Conservation (phyloP, 2,888 invertebrate genomes). For the Stictocephala bisonia region DNA sequence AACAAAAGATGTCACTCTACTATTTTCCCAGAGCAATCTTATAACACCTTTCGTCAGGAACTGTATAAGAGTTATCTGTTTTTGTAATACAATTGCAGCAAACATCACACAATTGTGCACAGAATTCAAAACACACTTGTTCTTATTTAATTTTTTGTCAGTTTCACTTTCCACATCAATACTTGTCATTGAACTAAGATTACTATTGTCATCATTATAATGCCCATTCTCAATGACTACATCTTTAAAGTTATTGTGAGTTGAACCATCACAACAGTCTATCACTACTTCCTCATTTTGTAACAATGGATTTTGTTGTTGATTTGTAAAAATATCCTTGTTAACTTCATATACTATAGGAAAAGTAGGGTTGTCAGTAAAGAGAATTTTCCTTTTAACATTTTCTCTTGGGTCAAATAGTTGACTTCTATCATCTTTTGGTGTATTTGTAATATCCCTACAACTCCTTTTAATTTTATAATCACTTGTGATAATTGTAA, state of each 20-base stretch:
- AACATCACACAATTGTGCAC: conserved; percentile 46
- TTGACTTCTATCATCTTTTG: neutral
- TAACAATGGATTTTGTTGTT: no score
- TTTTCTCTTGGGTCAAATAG: neutral
- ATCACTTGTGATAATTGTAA: conserved; percentile 47
- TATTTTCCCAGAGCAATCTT: conserved; percentile 36
- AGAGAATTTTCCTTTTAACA: no score
- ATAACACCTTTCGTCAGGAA: conserved; percentile 34
- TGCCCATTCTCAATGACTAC: no score
- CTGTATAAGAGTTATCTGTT: conserved; percentile 30
- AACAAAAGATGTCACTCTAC: conserved; percentile 17
- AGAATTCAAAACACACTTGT: conserved; percentile 4
- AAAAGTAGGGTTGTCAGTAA: no score
- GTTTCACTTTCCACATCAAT: neutral
- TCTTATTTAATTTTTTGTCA: neutral
- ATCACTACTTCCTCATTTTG: neutral
- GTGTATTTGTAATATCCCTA: neutral
- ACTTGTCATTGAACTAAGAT: neutral
- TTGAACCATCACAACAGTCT: neutral
- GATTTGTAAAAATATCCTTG: no score
- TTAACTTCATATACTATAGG: no score
- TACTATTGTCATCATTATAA: no score
- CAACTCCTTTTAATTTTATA: neutral
- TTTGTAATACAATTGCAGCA: conserved; percentile 31
- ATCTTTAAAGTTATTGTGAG: no score